Conservation (phyloP, 2,797 vertebrate genomes). For the Sebastes paucispinis region DNA sequence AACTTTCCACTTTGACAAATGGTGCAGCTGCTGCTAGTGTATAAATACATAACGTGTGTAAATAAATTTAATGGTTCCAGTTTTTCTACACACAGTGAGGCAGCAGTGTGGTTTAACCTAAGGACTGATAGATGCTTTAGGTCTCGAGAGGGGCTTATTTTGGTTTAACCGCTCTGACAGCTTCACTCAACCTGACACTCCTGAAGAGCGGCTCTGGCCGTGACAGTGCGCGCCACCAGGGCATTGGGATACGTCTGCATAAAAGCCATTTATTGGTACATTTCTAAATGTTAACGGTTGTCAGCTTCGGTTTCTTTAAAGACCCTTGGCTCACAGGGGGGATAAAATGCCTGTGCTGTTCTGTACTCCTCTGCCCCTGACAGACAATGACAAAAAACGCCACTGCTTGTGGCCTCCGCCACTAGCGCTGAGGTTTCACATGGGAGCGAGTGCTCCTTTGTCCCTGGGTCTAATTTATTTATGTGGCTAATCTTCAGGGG, state of each 20-base stretch:
- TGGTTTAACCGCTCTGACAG: slow-evolving; percentile 41
- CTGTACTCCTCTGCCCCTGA: slow-evolving; percentile 63
- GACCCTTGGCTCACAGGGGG: slow-evolving; percentile 72
- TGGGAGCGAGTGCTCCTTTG: slow-evolving; percentile 67
- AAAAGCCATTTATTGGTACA: slow-evolving; percentile 80
- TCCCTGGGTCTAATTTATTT: slow-evolving; percentile 79
- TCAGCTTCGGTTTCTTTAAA: slow-evolving; percentile 84
- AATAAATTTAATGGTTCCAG: not conserved
- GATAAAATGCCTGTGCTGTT: slow-evolving; percentile 69
- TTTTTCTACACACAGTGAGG: not conserved
- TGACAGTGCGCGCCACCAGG: slow-evolving; percentile 50
- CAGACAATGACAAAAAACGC: slow-evolving; percentile 74
- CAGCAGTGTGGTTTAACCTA: not conserved
- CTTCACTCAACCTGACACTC: slow-evolving; percentile 66
- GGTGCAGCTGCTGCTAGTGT: not conserved
- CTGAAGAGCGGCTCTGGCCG: slow-evolving; percentile 36
- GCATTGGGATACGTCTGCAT: slow-evolving; percentile 69
- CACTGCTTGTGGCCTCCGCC: slow-evolving; percentile 48
- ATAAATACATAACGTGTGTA: not conserved
- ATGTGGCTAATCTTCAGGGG: slow-evolving; percentile 80
- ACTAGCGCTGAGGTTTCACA: slow-evolving; percentile 34
- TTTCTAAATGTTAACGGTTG: slow-evolving; percentile 86
- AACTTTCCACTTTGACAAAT: not conserved
- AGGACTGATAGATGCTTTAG: slow-evolving; percentile 19
- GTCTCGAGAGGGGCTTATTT: slow-evolving; percentile 36